phyloP scores from a whole-genome alignment of 2,888 invertebrate species.

The Hirtodrosophila confusa region DNA sequence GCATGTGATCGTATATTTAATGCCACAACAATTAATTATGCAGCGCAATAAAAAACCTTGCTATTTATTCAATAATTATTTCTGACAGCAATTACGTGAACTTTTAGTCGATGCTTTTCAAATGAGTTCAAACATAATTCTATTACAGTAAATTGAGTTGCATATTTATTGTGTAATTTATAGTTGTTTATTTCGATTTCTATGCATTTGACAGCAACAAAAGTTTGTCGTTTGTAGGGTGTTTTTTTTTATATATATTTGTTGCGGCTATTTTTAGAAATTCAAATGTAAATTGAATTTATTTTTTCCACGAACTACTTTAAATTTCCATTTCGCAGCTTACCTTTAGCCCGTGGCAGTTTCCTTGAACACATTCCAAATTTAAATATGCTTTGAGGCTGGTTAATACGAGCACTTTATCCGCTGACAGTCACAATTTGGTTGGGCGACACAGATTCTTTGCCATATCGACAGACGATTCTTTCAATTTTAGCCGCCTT shows the following conservation, averaged over 20 bases:
- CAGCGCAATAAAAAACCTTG: too few relatives aligned
- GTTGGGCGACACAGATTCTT: slow-evolving; percentile 33
- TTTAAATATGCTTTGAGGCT: slow-evolving; percentile 28
- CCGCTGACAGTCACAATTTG: slow-evolving; percentile 53
- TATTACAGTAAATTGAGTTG: slow-evolving; percentile 17
- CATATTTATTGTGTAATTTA: slow-evolving; percentile 1
- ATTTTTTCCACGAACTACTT: not conserved
- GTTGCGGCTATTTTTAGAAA: too few relatives aligned
- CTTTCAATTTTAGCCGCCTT: slow-evolving; percentile 39
- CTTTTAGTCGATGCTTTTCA: slow-evolving; percentile 6
- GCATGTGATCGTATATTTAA: slow-evolving; percentile 35
- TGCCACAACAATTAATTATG: slow-evolving; percentile 3
- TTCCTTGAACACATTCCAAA: slow-evolving; percentile 37
- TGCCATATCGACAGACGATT: slow-evolving; percentile 38
- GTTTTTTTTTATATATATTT: not conserved
- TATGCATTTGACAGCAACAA: not conserved
- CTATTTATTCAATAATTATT: slow-evolving; percentile 8
- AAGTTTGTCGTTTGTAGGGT: not conserved
- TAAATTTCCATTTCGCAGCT: slow-evolving; percentile 5
- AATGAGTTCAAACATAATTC: slow-evolving; percentile 27
- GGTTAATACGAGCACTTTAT: slow-evolving; percentile 15
- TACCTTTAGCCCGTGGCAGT: slow-evolving; percentile 4
- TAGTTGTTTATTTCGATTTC: not conserved
- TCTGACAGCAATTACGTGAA: slow-evolving; percentile 29
- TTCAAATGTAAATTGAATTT: slow-evolving; percentile 17